Evolutionary conservation across 2,113 vertebrate species (phyloP).

Genomic region (Pycnonotus jocosus): DNA sequence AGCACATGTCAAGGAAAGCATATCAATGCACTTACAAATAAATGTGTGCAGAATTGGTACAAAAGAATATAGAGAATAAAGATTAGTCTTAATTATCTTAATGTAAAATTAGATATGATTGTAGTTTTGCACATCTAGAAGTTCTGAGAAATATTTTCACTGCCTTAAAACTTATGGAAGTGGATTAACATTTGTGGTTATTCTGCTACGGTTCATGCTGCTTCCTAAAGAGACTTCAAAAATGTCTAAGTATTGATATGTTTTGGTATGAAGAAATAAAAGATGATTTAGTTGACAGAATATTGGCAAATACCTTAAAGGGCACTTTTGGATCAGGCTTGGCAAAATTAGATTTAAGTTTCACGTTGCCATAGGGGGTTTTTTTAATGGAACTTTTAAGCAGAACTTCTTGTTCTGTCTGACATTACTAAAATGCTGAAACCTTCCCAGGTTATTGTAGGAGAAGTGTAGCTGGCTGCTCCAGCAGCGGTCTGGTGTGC

Average conservation of each 20-base stretch:
- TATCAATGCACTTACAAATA: not conserved
- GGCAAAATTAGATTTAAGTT: not conserved
- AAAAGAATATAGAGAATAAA: not conserved
- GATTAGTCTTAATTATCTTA: not conserved
- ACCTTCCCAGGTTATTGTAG: not conserved
- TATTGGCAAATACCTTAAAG: not conserved
- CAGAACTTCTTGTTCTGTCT: not conserved
- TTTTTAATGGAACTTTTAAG: not conserved
- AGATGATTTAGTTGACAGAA: not conserved
- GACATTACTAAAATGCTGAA: not conserved
- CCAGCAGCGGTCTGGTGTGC: slow-evolving; percentile 70
- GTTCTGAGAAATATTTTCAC: not conserved
- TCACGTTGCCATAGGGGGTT: not conserved
- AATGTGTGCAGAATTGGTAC: not conserved
- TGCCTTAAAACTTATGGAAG: not conserved
- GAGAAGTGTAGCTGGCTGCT: not conserved
- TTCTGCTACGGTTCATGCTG: not conserved
- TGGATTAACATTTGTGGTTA: not conserved
- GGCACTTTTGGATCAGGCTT: not conserved
- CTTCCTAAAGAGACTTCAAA: not conserved
- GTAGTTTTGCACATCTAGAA: not conserved
- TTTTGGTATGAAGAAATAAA: not conserved
- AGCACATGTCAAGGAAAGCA: not conserved
- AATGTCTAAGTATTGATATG: not conserved
- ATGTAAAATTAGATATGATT: not conserved